phyloP scores from a whole-genome alignment of 2,797 vertebrate species.

The Capromys pilorides region DNA sequence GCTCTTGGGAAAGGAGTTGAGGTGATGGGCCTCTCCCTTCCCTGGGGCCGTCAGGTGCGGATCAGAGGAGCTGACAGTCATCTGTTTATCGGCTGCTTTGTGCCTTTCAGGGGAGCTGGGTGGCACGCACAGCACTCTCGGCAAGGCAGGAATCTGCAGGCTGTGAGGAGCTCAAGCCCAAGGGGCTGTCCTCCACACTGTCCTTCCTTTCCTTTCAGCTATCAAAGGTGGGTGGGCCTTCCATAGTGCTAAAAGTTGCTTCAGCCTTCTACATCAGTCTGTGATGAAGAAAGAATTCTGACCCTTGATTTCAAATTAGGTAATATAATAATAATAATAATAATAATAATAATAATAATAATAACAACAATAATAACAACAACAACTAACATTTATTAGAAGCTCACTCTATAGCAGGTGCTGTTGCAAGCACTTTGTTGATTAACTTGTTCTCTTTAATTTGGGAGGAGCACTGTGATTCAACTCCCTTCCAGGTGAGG shows the following conservation, averaged over 20 bases:
- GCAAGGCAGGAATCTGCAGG: conserved; percentile 58
- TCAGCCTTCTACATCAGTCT: not conserved
- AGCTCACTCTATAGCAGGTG: conserved; percentile 4
- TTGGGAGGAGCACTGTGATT: not conserved
- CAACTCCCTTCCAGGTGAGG: conserved; percentile 2
- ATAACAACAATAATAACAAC: not conserved
- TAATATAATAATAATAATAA: not conserved
- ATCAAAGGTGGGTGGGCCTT: not conserved
- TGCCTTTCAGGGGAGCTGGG: not conserved
- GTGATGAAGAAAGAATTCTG: conserved; percentile 42
- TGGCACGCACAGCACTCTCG: conserved; percentile 43
- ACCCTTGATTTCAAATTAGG: conserved; percentile 42
- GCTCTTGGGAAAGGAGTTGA: conserved; percentile 46
- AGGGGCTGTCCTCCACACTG: not conserved
- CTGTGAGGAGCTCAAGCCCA: not conserved
- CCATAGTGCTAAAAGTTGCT: not conserved
- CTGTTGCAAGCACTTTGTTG: not conserved
- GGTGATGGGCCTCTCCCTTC: conserved; percentile 64
- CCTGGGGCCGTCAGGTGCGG: conserved; percentile 75
- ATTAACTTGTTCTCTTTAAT: conserved; percentile 52
- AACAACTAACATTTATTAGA: conserved; percentile 10
- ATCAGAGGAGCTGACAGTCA: conserved; percentile 76
- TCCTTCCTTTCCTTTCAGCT: not conserved
- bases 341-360: not conserved
- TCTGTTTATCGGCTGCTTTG: conserved; percentile 54